A percentile compares a stretch with the other conserved stretches of the same genome.
Evolutionary conservation across 2,113 vertebrate species (phyloP).

Genomic region (Carassius auratus): DNA sequence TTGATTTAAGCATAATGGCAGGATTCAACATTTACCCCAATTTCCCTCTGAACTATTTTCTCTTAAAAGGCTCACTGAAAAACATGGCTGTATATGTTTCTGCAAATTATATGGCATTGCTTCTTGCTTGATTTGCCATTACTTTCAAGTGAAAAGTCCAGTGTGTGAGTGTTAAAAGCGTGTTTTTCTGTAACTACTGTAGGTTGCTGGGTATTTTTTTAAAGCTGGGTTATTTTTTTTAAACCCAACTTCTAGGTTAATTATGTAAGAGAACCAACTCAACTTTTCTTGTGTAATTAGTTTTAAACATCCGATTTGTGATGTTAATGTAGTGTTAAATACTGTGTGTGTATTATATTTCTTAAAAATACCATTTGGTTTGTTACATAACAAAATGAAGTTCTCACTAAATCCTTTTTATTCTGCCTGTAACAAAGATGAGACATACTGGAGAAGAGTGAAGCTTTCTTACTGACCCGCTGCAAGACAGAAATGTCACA

Average conservation of each 20-base stretch:
- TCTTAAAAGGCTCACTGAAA: neutral
- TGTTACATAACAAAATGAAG: neutral
- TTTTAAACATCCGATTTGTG: neutral
- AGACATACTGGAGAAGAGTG: conserved; percentile 39
- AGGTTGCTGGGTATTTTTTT: too few species aligned
- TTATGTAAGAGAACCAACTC: too few species aligned
- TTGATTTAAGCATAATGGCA: conserved; percentile 45
- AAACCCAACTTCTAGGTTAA: too few species aligned
- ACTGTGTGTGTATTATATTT: neutral
- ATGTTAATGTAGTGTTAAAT: too few species aligned
- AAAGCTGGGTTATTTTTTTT: too few species aligned
- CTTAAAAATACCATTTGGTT: neutral
- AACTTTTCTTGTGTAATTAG: neutral
- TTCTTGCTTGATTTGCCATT: too few species aligned
- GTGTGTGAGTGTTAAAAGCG: too few species aligned
- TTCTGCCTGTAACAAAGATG: conserved; percentile 17
- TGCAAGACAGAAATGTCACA: conserved; percentile 56
- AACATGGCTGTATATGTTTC: too few species aligned
- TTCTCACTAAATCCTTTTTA: neutral
- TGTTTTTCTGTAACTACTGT: too few species aligned
- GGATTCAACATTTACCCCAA: neutral
- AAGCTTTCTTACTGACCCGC: conserved; percentile 50
- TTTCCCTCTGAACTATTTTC: neutral
- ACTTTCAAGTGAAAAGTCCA: too few species aligned
- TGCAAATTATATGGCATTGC: too few species aligned